Evolutionary conservation across 2,888 invertebrate species (phyloP).

Genomic region (Synanthedon myopaeformis): DNA sequence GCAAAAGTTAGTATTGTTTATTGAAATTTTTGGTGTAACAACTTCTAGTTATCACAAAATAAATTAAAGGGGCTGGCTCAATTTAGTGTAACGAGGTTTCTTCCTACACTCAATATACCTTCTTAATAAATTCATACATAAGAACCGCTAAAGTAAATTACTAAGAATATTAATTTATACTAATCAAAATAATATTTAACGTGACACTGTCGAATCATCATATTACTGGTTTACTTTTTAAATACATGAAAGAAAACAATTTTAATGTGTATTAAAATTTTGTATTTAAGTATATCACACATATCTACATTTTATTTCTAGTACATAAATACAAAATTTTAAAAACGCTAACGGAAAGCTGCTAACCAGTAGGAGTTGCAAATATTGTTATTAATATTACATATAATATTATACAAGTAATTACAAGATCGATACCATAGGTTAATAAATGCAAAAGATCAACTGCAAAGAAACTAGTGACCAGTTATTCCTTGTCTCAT

Average conservation of each 20-base stretch:
- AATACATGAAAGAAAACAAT: constrained; percentile 64
- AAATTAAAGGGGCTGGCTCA: constrained; percentile 64
- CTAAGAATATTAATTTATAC: constrained; percentile 29
- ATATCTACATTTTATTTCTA: constrained; percentile 71
- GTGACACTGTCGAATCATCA: constrained; percentile 51
- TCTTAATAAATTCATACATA: constrained; percentile 40
- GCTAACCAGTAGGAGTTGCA: constrained; percentile 67
- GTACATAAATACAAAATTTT: constrained; percentile 73
- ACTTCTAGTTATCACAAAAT: constrained; percentile 65
- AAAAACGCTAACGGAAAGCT: constrained; percentile 66
- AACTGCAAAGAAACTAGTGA: constrained; percentile 65
- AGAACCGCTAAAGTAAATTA: constrained; percentile 54
- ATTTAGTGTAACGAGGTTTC: neutral
- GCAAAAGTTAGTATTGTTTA: constrained; percentile 67
- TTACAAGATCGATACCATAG: constrained; percentile 71
- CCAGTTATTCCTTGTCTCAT: constrained; percentile 39
- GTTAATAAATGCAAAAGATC: constrained; percentile 72
- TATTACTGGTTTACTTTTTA: constrained; percentile 55
- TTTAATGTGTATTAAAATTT: constrained; percentile 64
- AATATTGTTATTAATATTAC: constrained; percentile 58
- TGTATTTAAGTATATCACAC: constrained; percentile 65
- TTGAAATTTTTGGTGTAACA: constrained; percentile 64
- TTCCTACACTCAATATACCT: neutral
- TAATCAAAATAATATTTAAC: constrained; percentile 61
- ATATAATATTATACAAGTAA: constrained; percentile 69